Evolutionary conservation across 2,113 vertebrate species (phyloP), one percentile per base, ranked within the genome.

Genomic region (Notarius quadriscutis): DNA sequence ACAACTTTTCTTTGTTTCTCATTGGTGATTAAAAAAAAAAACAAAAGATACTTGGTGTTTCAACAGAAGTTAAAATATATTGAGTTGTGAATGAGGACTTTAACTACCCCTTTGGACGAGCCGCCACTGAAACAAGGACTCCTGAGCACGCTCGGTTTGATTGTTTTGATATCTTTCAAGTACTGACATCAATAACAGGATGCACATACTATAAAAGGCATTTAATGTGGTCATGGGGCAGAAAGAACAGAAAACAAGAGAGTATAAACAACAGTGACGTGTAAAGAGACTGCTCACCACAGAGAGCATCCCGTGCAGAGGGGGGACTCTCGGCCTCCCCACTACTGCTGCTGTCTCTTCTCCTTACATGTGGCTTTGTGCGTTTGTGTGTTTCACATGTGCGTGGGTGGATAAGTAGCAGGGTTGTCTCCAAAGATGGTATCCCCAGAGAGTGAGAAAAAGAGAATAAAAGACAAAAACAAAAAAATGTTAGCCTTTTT

Each of bases 391-490:
- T 89, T 71, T 84, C 22, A 57, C 60, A 79, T 53, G 74, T 92
- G 94, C 67, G 93, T 93, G 92, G 93, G 94, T 87, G 92, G 93
- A 82, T 69, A 77, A 71, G 72, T 55, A 84, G 92, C 91, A 88
- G 93, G 93, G 93, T 93, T 94, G 92, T 93, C 92, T 93, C 91
- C 93, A 91, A 91, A 89, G 84, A 90, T 92, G 94, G 94, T 91
- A 94, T 94, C 94, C 94, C 94, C 92, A 65, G 91, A 90, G 83
- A 89, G 53, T 86, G 84, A 88, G 88, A 91, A 81, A 87, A 80
- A 86, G 69, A 62, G 7, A 67, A 30, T 81, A 22, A 63, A 50
- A 63, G 83, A 27, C 60, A 67, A 79, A 81, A 57, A 51, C 60
- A 78, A 86, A 87, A 87, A 85, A 84, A 86, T 83, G 81, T 82